phyloP scores from a whole-genome alignment of 2,797 vertebrate genomes.

The Bufotes viridis region DNA sequence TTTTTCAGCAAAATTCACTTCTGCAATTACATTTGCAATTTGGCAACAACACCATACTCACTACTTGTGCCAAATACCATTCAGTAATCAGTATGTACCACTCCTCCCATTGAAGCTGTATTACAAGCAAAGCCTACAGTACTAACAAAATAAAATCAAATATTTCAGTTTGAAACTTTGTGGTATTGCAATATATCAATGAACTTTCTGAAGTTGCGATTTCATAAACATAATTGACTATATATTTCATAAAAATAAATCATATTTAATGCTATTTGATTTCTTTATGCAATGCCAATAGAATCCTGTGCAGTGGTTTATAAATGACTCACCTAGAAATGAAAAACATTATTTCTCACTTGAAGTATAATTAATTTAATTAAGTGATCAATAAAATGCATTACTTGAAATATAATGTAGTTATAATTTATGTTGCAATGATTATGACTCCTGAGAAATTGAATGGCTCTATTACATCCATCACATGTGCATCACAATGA shows the following conservation, averaged over 20 bases:
- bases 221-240: background rate
- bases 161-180: background rate
- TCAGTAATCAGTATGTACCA: background rate
- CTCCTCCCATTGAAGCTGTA: background rate
- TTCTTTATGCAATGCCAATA: conserved; percentile 20
- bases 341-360: conserved; percentile 28
- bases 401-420: conserved; percentile 31
- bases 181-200: background rate
- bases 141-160: background rate
- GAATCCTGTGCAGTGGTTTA: conserved; percentile 1
- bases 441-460: background rate
- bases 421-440: conserved; percentile 28
- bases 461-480: background rate
- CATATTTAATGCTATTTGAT: conserved; percentile 22
- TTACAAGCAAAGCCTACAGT: background rate
- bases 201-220: background rate
- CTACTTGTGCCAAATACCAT: conserved; percentile 1
- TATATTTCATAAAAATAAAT: conserved; percentile 8
- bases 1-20: conserved; percentile 50
- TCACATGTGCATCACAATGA: background rate
- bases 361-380: conserved; percentile 29
- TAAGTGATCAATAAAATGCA: conserved; percentile 33
- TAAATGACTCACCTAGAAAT: conserved; percentile 19
- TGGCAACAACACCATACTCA: conserved; percentile 10
- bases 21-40: conserved; percentile 59